These are phyloP conservation scores for Pachymerium ferrugineum DNA, from an alignment of 2,888 invertebrate genomes.

Conservation along the genomic window DNA sequence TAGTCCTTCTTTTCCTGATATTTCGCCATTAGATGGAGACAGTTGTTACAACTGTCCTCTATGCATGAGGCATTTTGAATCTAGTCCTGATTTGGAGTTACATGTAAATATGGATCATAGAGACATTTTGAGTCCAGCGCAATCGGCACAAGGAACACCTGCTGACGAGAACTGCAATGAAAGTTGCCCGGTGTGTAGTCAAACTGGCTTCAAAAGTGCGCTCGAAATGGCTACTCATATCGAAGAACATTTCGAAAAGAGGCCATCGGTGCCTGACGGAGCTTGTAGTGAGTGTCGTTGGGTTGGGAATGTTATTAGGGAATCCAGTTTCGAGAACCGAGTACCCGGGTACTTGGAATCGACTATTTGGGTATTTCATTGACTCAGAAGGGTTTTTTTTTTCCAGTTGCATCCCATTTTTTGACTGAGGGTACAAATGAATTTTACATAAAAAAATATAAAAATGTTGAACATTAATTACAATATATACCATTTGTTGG, in stretches of 20 bases:
- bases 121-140: constrained; percentile 65
- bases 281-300: constrained; percentile 37
- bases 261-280: constrained; percentile 40
- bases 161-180: constrained; percentile 36
- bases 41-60: constrained; percentile 66
- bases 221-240: constrained; percentile 66
- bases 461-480: too few species aligned
- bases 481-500: too few species aligned
- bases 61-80: constrained; percentile 62
- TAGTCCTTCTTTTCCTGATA: constrained; percentile 55
- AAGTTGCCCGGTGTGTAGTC: constrained; percentile 46
- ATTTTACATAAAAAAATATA: too few species aligned
- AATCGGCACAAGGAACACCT: constrained; percentile 28
- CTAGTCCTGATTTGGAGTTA: constrained; percentile 64
- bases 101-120: constrained; percentile 81
- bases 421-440: too few species aligned
- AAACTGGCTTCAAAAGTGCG: constrained; percentile 43
- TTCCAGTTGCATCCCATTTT: neutral
- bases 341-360: neutral
- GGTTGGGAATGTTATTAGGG: constrained; percentile 12
- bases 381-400: neutral
- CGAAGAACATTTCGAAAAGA: constrained; percentile 65
- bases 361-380: neutral
- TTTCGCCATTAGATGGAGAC: constrained; percentile 36
- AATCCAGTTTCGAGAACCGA: neutral